Base-by-base conservation (phyloP, 2,797 vertebrate genomes). In the Danio jaintianensis region DNA sequence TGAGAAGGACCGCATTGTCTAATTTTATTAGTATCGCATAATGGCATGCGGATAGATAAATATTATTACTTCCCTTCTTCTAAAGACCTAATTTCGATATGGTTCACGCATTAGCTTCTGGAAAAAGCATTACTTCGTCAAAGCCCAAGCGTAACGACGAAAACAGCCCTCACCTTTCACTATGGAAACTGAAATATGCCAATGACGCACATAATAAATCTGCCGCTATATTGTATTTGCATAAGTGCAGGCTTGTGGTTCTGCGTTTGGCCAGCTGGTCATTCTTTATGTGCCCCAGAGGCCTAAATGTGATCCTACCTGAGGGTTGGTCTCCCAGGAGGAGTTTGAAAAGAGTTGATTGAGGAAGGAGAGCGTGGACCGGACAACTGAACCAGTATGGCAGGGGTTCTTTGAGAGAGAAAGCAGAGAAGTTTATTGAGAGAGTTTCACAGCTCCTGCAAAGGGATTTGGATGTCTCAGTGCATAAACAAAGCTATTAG, bases 401-500 rank as follows among this genome's bases (percentile, higher is more conserved):
- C 62, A 83, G 50, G 79, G 61, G 80, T 84, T 81, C 73, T 79
- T 59, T 64, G 73, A 52, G 56, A 83, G 56, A 56, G 78, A 85
- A 75, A 58, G 7, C 42, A 11, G 50, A 85, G 79, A 85, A 85
- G 84, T 79, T 85, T 64, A 79, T 80, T 9, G 53, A 78, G 74
- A 83, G 78, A 81, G 69, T 73, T 50, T 66, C 75, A 42, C 43
- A 82, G 80, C 67, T 67, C 58, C 68, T 64, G 72, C 62, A 76
- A 62, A 83, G 79, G 66, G 59, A 84, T 56, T 82, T 36, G 42
- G 38, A 76, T 48, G 70, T 83, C 77, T 77, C 82, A 48, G 62
- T 20, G 64, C 40, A 78, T 66, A 84, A 77, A 82, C 72, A 1
- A 58, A 80, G 80, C 56, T 66, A 73, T 78, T 77, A 73, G 67